phyloP scores from a whole-genome alignment of 2,113 vertebrate genomes.

The Engraulis encrasicolus region DNA sequence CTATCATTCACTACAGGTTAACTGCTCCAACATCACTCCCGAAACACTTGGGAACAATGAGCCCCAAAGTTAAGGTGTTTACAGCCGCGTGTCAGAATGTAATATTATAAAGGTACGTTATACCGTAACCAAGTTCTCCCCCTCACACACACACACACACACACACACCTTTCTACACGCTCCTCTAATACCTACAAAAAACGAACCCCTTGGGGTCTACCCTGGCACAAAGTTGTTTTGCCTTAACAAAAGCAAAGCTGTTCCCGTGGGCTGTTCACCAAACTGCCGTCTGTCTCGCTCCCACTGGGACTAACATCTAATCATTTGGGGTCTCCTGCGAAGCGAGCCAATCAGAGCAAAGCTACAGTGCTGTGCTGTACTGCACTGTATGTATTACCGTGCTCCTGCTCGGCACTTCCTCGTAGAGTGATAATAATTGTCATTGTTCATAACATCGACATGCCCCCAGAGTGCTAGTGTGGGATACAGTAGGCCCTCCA shows the following conservation, averaged over 20 bases:
- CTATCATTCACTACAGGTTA: conserved; percentile 49
- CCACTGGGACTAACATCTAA: conserved; percentile 58
- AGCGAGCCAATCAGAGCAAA: conserved; percentile 58
- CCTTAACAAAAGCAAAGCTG: conserved; percentile 62
- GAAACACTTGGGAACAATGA: conserved; percentile 33
- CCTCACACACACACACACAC: no score
- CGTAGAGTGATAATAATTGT: conserved; percentile 25
- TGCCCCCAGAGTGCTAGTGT: neutral
- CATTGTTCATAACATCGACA: conserved; percentile 27
- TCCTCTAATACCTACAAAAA: conserved; percentile 61
- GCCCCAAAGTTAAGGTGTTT: conserved; percentile 47
- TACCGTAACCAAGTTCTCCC: conserved; percentile 53
- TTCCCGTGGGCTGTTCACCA: conserved; percentile 58
- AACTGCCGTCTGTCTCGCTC: conserved; percentile 56
- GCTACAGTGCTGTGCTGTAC: no score
- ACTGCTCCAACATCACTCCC: conserved; percentile 28
- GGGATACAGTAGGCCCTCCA: neutral
- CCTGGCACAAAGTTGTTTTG: conserved; percentile 62
- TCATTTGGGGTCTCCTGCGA: conserved; percentile 57
- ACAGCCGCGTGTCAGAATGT: conserved; percentile 43
- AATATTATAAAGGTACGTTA: conserved; percentile 54
- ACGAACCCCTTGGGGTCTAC: conserved; percentile 62
- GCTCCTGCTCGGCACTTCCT: conserved; percentile 50
- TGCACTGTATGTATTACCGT: conserved; percentile 40
- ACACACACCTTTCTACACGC: conserved; percentile 46